Conservation (phyloP, 2,888 invertebrate genomes). For the Hirtodrosophila alboralis region DNA sequence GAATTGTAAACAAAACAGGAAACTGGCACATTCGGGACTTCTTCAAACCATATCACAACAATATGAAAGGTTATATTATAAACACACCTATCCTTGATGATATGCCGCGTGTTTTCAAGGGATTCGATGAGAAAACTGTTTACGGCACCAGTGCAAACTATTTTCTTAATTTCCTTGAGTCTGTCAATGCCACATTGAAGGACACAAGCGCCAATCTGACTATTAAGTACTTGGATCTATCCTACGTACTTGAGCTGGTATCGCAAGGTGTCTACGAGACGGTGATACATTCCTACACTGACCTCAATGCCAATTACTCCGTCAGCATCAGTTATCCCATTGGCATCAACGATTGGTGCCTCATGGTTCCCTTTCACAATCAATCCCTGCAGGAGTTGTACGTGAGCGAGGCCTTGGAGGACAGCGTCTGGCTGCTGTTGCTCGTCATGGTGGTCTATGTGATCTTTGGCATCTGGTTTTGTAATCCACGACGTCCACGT, state of each 20-base stretch:
- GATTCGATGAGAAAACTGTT: slow-evolving; percentile 35
- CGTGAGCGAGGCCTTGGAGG: slow-evolving; percentile 57
- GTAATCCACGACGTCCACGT: slow-evolving; percentile 59
- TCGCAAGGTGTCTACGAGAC: slow-evolving; percentile 73
- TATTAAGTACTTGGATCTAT: slow-evolving; percentile 34
- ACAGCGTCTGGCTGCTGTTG: slow-evolving; percentile 64
- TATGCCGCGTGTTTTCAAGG: slow-evolving; percentile 74
- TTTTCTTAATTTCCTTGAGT: slow-evolving; percentile 64
- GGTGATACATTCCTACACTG: slow-evolving; percentile 71
- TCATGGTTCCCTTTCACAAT: slow-evolving; percentile 77
- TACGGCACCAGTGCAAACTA: slow-evolving; percentile 70
- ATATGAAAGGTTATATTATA: slow-evolving; percentile 70
- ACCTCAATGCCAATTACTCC: slow-evolving; percentile 36
- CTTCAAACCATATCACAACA: slow-evolving; percentile 32
- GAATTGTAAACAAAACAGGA: slow-evolving; percentile 61
- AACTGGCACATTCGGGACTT: slow-evolving; percentile 60
- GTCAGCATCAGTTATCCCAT: slow-evolving; percentile 76
- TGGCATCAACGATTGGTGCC: slow-evolving; percentile 76
- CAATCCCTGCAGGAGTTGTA: slow-evolving; percentile 66
- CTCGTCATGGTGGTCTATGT: slow-evolving; percentile 56
- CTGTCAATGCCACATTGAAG: slow-evolving; percentile 69
- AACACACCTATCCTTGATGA: slow-evolving; percentile 66
- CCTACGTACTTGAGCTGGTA: slow-evolving; percentile 37
- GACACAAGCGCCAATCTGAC: slow-evolving; percentile 42
- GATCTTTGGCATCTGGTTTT: slow-evolving; percentile 64